These are phyloP conservation scores for Hyles euphorbiae DNA, from an alignment of 1,140 invertebrate species.

Conservation along the genomic window DNA sequence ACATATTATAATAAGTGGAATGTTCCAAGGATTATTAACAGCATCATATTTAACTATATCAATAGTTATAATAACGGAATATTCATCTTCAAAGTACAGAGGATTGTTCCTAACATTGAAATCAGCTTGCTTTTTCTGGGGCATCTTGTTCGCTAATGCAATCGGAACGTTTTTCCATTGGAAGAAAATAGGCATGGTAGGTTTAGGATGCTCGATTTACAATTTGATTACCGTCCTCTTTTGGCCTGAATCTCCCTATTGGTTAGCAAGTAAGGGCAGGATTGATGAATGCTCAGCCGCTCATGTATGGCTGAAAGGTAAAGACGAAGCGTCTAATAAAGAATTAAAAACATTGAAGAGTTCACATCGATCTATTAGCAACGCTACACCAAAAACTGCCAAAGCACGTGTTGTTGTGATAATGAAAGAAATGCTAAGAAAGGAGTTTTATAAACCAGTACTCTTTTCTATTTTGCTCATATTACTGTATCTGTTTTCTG, in stretches of 20 bases:
- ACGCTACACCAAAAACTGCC: no score
- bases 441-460: slow-evolving; percentile 15
- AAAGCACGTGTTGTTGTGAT: no score
- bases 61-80: slow-evolving; percentile 16
- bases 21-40: slow-evolving; percentile 7
- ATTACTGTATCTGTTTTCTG: slow-evolving; percentile 15
- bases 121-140: slow-evolving; percentile 26
- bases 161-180: slow-evolving; percentile 38
- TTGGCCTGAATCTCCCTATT: slow-evolving; percentile 32
- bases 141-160: slow-evolving; percentile 32
- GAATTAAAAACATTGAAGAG: slow-evolving; percentile 16
- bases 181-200: slow-evolving; percentile 27
- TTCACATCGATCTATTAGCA: not conserved
- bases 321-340: slow-evolving; percentile 15
- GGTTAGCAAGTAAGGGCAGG: slow-evolving; percentile 25
- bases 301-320: slow-evolving; percentile 32
- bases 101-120: slow-evolving; percentile 22
- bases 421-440: not conserved
- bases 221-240: slow-evolving; percentile 15
- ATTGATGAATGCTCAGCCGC: slow-evolving; percentile 20
- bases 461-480: slow-evolving; percentile 8
- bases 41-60: slow-evolving; percentile 12
- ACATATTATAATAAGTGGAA: slow-evolving; percentile 9
- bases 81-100: slow-evolving; percentile 21
- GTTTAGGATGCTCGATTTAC: slow-evolving; percentile 19